Evolutionary conservation across 2,797 vertebrate species (phyloP), one percentile per base, ranked within the genome.

Genomic region (Scolopax rusticola): DNA sequence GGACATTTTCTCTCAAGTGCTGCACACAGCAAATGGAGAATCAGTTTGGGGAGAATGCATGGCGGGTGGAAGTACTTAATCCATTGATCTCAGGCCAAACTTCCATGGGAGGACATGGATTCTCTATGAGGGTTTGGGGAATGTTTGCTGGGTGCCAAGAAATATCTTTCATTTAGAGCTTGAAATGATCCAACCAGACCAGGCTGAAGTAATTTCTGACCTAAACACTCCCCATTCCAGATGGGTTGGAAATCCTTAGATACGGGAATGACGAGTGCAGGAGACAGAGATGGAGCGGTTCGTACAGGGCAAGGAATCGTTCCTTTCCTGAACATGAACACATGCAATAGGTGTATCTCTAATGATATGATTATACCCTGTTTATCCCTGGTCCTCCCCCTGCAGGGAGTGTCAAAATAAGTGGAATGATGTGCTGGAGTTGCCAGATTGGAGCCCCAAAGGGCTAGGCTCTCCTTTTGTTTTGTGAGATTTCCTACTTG

Each of bases 391-490:
- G n/a, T 61, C 83, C 84, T 84, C 57, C 43, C 61, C 54, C 67
- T 33, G 1, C 74, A 94, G 67, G 83, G 84, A 93, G 90, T 36
- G 81, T n/a, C 84, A 57, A 64, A 38, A 30, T 77, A 75, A 79
- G 41, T 33, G 43, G 50, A 71, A 93, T 69, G 74, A 90, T 78
- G 80, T 71, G 80, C 76, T 47, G 33, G 77, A 71, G 83, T 27
- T 88, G 81, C 84, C 70, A 50, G 61, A 71, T 32, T 73, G 84
- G 73, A 94, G 57, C 25, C 65, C 69, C 67, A 50, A 68, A 71
- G 89, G 92, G 80, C 61, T 78, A 57, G 86, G 88, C 80, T 92
- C 61, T 81, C 56, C 36, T 90, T 85, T 60, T 74, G 59, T 75
- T 87, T 53, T 23, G 33, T 0, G 16, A 82, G 59, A 40, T 54